phyloP scores from a whole-genome alignment of 2,888 invertebrate species.

The Drosophila tanythrix region DNA sequence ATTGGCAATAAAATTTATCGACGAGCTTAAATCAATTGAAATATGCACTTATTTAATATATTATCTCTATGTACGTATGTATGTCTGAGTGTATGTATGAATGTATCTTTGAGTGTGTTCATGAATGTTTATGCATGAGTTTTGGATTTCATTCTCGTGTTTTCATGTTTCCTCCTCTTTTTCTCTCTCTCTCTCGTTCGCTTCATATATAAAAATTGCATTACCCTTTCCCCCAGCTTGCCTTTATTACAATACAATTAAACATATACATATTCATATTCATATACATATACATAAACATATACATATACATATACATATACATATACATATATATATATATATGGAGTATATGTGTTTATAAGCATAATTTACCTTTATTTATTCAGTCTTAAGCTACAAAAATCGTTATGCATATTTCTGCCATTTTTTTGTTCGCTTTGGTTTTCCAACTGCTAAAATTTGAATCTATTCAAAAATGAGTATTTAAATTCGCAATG shows the following conservation, averaged over 20 bases:
- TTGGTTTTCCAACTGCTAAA: constrained; percentile 36
- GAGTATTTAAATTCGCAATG: constrained; percentile 74
- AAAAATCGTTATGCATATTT: constrained; percentile 78
- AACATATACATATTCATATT: constrained; percentile 46
- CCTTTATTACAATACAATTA: constrained; percentile 74
- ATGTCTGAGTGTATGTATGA: constrained; percentile 23
- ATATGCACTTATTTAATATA: constrained; percentile 52
- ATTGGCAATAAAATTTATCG: constrained; percentile 66
- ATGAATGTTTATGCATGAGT: constrained; percentile 12
- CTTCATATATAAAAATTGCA: constrained; percentile 66
- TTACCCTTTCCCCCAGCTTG: constrained; percentile 79
- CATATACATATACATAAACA: constrained; percentile 18
- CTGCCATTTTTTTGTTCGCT: constrained; percentile 32
- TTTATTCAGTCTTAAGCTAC: constrained; percentile 82
- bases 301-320: constrained; percentile 19
- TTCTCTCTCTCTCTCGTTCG: constrained; percentile 7
- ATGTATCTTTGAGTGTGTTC: not conserved
- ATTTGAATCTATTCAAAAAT: constrained; percentile 73
- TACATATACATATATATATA: constrained; percentile 28
- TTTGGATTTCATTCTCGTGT: constrained; percentile 27
- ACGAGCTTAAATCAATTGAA: constrained; percentile 72
- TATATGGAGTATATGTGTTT: constrained; percentile 46
- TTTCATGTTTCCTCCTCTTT: constrained; percentile 9
- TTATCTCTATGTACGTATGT: constrained; percentile 37
- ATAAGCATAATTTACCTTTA: constrained; percentile 72